Percentiles rank a stretch among this genome's conserved stretches.
Conservation (phyloP, 1,140 invertebrate genomes). For the Drosophila teissieri region DNA sequence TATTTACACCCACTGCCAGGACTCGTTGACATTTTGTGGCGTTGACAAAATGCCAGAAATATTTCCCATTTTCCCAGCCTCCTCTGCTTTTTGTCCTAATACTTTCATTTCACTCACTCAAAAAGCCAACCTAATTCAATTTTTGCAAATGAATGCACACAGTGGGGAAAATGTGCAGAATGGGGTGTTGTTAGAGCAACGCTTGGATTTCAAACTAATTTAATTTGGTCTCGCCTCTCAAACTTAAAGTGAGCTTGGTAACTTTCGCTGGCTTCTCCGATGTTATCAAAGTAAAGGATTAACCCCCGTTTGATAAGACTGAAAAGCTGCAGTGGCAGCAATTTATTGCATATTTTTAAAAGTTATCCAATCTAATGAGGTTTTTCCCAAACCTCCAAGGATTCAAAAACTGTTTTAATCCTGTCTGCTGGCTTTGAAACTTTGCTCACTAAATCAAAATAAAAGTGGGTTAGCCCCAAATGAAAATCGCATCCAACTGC, state of each 20-base stretch:
- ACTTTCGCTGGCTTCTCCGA: not conserved
- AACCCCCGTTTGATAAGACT: not conserved
- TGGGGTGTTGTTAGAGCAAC: slow-evolving; percentile 15
- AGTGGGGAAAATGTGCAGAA: not conserved
- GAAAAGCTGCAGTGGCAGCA: not conserved
- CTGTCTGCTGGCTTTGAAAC: slow-evolving; percentile 11
- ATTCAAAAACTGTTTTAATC: not conserved
- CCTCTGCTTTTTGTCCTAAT: slow-evolving; percentile 7
- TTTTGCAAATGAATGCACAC: slow-evolving; percentile 71
- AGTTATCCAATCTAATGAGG: too few species aligned
- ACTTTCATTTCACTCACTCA: slow-evolving; percentile 55
- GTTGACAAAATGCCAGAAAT: slow-evolving; percentile 59
- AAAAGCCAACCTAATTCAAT: slow-evolving; percentile 74
- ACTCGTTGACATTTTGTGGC: slow-evolving; percentile 62
- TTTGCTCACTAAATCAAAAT: slow-evolving; percentile 2
- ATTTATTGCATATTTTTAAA: not conserved
- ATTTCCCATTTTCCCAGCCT: slow-evolving; percentile 31
- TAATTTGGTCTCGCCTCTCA: slow-evolving; percentile 20
- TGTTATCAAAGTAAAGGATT: not conserved
- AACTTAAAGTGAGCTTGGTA: slow-evolving; percentile 20
- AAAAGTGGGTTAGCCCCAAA: not conserved
- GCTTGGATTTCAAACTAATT: slow-evolving; percentile 48
- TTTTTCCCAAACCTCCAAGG: too few species aligned
- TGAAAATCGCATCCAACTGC: slow-evolving; percentile 11
- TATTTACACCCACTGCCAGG: slow-evolving; percentile 48